These are phyloP conservation scores for Trypoxylon attenuatum DNA, from an alignment of 2,888 invertebrate genomes.

Conservation along the genomic window DNA sequence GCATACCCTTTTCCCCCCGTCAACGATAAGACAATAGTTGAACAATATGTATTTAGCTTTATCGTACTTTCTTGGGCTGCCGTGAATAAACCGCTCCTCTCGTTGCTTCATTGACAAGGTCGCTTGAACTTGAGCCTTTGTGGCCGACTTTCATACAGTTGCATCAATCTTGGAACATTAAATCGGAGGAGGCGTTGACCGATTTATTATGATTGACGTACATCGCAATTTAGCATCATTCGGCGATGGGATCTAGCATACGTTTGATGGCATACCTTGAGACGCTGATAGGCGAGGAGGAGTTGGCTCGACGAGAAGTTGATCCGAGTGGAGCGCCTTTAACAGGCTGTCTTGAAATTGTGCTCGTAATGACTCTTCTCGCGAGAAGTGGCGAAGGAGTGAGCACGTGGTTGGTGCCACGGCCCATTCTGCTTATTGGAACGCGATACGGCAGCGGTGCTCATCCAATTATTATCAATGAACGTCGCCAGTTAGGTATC, in stretches of 20 bases:
- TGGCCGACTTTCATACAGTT: too few relatives aligned
- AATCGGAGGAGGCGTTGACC: too few relatives aligned
- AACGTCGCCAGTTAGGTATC: constrained; percentile 13
- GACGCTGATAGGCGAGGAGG: constrained; percentile 1
- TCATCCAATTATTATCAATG: constrained; percentile 50
- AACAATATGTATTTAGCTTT: background rate
- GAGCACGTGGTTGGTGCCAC: constrained; percentile 6
- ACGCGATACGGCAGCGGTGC: constrained; percentile 36
- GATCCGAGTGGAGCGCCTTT: constrained; percentile 6
- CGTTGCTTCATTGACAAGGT: too few relatives aligned
- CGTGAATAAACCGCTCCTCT: too few relatives aligned
- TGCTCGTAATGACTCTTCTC: constrained; percentile 44
- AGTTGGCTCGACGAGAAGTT: constrained; percentile 25
- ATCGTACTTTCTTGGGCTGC: too few relatives aligned
- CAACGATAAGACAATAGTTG: background rate
- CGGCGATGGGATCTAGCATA: too few relatives aligned
- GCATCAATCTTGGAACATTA: too few relatives aligned
- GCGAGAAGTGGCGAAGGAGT: constrained; percentile 16
- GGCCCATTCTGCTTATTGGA: constrained; percentile 31
- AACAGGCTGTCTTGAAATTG: constrained; percentile 37
- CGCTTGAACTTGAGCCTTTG: too few relatives aligned
- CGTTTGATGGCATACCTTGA: too few relatives aligned
- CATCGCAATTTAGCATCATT: too few relatives aligned
- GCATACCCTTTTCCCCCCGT: background rate
- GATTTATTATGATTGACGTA: too few relatives aligned